phyloP scores from a whole-genome alignment of 1,140 invertebrate genomes.

The Heliconius hermathena region DNA sequence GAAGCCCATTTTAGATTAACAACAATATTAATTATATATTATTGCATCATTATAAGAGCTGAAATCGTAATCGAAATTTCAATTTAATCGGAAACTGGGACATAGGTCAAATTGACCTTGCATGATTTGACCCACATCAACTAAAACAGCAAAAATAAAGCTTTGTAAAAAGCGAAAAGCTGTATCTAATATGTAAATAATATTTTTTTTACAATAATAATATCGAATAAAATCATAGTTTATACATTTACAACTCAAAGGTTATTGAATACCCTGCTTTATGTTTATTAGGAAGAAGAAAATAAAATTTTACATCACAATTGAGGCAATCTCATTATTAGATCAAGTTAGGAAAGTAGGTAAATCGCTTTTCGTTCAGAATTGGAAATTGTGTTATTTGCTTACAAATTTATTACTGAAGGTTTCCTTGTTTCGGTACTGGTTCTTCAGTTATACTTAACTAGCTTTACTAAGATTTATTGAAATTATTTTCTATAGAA shows the following conservation, averaged over 20 bases:
- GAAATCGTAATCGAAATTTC: too few relatives aligned
- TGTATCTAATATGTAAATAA: not conserved
- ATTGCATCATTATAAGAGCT: too few relatives aligned
- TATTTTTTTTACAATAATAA: not conserved
- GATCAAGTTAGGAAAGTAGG: slow-evolving; percentile 12
- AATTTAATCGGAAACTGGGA: too few relatives aligned
- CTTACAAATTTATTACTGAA: not conserved
- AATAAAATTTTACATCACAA: slow-evolving; percentile 7
- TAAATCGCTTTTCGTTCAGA: not conserved
- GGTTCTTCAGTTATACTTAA: not conserved
- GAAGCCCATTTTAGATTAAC: too few relatives aligned
- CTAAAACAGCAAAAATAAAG: too few relatives aligned
- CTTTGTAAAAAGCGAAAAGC: too few relatives aligned
- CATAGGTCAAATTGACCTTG: too few relatives aligned
- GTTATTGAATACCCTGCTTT: slow-evolving; percentile 4
- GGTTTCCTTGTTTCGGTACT: not conserved
- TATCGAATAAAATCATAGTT: not conserved
- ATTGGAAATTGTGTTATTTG: not conserved
- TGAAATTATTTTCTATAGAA: not conserved
- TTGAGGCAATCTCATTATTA: slow-evolving; percentile 7
- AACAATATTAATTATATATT: too few relatives aligned
- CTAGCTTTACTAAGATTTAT: not conserved
- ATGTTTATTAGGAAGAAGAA: not conserved
- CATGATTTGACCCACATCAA: too few relatives aligned
- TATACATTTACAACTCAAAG: not conserved